Evolutionary conservation across 2,113 vertebrate species (phyloP).

Genomic region (Scatophagus argus): DNA sequence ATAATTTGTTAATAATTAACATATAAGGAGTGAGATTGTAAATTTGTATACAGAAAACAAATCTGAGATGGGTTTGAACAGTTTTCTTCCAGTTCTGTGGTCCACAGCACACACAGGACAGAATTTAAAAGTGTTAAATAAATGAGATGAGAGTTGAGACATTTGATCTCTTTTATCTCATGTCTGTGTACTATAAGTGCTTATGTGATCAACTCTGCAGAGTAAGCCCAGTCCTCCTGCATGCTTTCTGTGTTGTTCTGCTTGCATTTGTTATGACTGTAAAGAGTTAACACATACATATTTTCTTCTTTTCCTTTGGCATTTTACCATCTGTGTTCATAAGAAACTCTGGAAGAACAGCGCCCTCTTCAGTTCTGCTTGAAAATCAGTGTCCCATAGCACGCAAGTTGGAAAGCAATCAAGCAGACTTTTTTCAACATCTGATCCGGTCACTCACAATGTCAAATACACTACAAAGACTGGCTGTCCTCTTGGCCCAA

Average conservation of each 20-base stretch:
- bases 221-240: not conserved
- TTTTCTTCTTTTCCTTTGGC: not conserved
- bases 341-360: constrained; percentile 3
- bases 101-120: not conserved
- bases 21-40: no score
- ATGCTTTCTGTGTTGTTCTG: not conserved
- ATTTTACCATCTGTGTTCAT: not conserved
- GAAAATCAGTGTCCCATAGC: not conserved
- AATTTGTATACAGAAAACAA: not conserved
- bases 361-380: constrained; percentile 21
- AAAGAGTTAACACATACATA: not conserved
- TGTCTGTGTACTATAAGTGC: constrained; percentile 10
- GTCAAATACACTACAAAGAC: not conserved
- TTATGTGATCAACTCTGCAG: constrained; percentile 14
- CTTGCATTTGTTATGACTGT: not conserved
- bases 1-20: no score
- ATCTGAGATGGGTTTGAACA: not conserved
- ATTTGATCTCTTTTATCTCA: not conserved
- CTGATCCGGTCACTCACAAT: not conserved
- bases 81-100: not conserved
- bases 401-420: constrained; percentile 23
- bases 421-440: constrained; percentile 17
- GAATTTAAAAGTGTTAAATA: constrained; percentile 12
- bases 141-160: constrained; percentile 16
- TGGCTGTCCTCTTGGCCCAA: not conserved